Base-by-base conservation (phyloP, 1,140 invertebrate species). In the Sitophilus oryzae region DNA sequence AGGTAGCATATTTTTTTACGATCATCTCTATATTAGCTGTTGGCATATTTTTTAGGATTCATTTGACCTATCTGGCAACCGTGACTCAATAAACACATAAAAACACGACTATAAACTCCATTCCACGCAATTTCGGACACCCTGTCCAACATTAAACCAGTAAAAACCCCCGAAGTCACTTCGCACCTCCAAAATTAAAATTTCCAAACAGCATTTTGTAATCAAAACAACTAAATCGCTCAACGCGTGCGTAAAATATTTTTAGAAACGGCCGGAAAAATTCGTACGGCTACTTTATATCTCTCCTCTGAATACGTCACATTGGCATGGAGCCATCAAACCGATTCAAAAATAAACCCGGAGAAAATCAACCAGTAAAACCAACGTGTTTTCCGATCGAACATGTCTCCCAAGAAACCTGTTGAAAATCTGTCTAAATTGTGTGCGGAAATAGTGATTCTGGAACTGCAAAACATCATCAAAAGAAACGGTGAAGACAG, bases 401-500 rank as follows among this genome's bases (percentile, higher is more conserved):
- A 30, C 35, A 57, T 57, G 55, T 57, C 55, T 52, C 55, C 55
- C 2, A 51, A 52, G 34, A 51, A 51, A 57, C 47, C 55, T 57
- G 55, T 57, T 57, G 48, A 45, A 40, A 57, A 47, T 35, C 51
- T 57, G 48, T n/a, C 42, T 46, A 35, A 30, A 38, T 52, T 52
- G 16, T 51, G 48, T 38, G 14, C 30, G 20, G 41, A 40, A 47
- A 9, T 18, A 3, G 21, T 51, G 8, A 51, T 41, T 5, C n/a
- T 4, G 11, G 2, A 49, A 11, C 34, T 16, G 21, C 20, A 51
- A 18, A 42, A 51, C 19, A 11, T 14, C 3, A 23, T 52, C 6
- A 57, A 46, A 45, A 20, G 3, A 14, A 10, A n/a, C 6, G 40
- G 53, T n/a, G 38, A 56, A 25, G 16, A 20, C 0, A 20, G 19